Percentiles rank a stretch among this genome's conserved stretches.
phyloP scores from a whole-genome alignment of 2,888 invertebrate genomes.

The Aphelenchoides bicaudatus region DNA sequence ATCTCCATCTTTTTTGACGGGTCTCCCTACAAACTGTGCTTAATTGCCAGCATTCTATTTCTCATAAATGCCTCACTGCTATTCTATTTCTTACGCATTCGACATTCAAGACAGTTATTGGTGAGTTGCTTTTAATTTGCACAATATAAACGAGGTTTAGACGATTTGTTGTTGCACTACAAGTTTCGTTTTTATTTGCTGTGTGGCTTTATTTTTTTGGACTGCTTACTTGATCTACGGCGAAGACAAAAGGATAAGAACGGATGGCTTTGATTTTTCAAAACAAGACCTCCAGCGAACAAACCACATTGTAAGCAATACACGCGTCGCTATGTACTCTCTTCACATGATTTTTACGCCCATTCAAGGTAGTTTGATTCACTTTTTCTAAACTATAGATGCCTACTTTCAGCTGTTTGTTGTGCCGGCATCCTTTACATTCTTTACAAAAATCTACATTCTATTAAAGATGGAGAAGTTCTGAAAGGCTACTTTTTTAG shows the following conservation, averaged over 20 bases:
- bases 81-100: slow-evolving; percentile 41
- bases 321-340: slow-evolving; percentile 59
- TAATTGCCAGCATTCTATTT: slow-evolving; percentile 41
- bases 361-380: slow-evolving; percentile 44
- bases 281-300: slow-evolving; percentile 30
- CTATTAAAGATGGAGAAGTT: slow-evolving; percentile 40
- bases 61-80: slow-evolving; percentile 48
- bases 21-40: slow-evolving; percentile 44
- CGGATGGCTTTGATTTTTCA: slow-evolving; percentile 33
- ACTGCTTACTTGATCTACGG: slow-evolving; percentile 51
- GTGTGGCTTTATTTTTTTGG: slow-evolving; percentile 52
- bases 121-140: slow-evolving; percentile 26
- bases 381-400: background rate
- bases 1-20: slow-evolving; percentile 58
- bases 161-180: slow-evolving; percentile 44
- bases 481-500: slow-evolving; percentile 57
- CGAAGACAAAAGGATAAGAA: slow-evolving; percentile 37
- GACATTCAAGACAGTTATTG: slow-evolving; percentile 40
- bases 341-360: slow-evolving; percentile 56
- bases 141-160: slow-evolving; percentile 32
- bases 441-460: slow-evolving; percentile 43
- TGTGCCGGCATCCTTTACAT: slow-evolving; percentile 44
- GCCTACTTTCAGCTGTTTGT: slow-evolving; percentile 41
- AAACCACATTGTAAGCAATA: slow-evolving; percentile 58
- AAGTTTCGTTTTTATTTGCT: slow-evolving; percentile 45